Percentiles rank a stretch among this genome's conserved stretches.
Evolutionary conservation across 2,113 vertebrate species (phyloP).

Genomic region (Cathartes aura): DNA sequence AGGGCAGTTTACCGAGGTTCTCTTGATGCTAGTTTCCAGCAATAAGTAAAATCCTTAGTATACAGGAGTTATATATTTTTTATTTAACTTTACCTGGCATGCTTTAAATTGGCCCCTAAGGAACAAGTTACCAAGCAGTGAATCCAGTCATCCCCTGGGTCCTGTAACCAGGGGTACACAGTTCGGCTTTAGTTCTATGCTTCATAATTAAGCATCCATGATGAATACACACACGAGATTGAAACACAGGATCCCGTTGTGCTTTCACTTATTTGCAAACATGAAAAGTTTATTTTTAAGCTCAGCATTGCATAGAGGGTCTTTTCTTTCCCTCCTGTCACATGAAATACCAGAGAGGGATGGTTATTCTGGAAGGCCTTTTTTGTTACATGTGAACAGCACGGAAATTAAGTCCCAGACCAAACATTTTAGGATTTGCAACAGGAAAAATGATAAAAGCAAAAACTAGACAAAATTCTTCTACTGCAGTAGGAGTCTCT

Average conservation of each 20-base stretch:
- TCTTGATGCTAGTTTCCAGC: constrained; percentile 27
- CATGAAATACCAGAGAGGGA: constrained; percentile 47
- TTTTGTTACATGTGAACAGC: background rate
- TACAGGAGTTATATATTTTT: constrained; percentile 5
- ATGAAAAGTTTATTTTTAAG: constrained; percentile 58
- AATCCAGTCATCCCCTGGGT: constrained; percentile 32
- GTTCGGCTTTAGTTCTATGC: constrained; percentile 26
- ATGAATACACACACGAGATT: background rate
- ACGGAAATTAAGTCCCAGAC: background rate
- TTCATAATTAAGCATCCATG: constrained; percentile 45
- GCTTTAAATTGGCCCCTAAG: constrained; percentile 9
- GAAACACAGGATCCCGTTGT: constrained; percentile 43
- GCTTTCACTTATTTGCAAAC: constrained; percentile 54
- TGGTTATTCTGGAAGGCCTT: constrained; percentile 11
- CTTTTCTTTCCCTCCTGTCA: constrained; percentile 39
- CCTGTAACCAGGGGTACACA: constrained; percentile 43
- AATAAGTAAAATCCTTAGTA: background rate
- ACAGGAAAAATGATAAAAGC: background rate
- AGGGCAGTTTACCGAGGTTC: background rate
- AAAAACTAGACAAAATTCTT: background rate
- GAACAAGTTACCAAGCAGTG: constrained; percentile 35
- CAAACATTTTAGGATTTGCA: background rate
- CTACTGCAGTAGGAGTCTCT: background rate
- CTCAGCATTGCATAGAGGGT: constrained; percentile 31
- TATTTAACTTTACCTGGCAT: constrained; percentile 32